Conservation (phyloP, 2,797 vertebrate species). For the Trachops cirrhosus region DNA sequence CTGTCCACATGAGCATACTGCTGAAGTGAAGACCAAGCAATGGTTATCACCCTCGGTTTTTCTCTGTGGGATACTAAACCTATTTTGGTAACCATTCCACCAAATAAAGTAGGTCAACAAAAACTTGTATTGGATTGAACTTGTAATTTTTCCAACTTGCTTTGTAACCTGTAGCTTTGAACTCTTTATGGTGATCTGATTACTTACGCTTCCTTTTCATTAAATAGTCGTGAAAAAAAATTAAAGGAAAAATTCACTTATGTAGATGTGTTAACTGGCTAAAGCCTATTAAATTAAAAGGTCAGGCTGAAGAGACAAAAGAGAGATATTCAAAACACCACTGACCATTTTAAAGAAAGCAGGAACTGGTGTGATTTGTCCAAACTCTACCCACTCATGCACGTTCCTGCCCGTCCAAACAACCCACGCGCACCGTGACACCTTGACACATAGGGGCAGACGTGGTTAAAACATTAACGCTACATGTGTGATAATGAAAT, state of each 20-base stretch:
- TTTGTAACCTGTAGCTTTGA: no score
- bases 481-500: neutral
- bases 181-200: neutral
- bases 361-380: neutral
- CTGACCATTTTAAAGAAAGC: neutral
- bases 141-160: conserved; percentile 25
- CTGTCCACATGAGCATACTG: neutral
- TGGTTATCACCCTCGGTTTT: neutral
- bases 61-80: neutral
- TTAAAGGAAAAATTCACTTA: neutral
- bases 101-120: conserved; percentile 4
- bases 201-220: neutral
- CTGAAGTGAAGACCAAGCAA: neutral
- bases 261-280: neutral
- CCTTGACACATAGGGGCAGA: neutral
- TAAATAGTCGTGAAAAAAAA: neutral
- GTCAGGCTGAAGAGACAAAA: neutral
- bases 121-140: neutral
- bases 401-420: neutral
- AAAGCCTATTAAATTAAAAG: conserved; percentile 17
- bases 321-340: neutral
- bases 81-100: neutral
- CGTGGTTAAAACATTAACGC: neutral
- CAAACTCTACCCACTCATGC: neutral
- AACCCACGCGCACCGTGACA: neutral